These are phyloP conservation scores for Acleris laterana DNA, from an alignment of 2,888 invertebrate genomes.

Conservation along the genomic window DNA sequence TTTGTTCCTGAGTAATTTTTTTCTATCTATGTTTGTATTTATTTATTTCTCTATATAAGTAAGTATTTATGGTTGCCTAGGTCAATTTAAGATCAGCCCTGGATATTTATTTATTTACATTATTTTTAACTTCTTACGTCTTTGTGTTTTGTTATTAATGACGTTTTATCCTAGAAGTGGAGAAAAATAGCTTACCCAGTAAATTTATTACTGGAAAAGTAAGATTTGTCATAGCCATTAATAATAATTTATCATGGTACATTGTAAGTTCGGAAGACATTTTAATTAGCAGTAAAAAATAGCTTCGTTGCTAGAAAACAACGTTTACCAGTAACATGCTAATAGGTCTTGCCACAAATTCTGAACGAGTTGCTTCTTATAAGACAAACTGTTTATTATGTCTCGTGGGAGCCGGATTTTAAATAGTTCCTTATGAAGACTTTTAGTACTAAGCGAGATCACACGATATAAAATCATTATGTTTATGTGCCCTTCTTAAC, in stretches of 20 bases:
- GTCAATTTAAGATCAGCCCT: too few species aligned
- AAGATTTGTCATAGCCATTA: neutral
- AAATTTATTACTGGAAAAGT: neutral
- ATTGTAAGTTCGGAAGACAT: neutral
- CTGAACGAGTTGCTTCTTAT: neutral
- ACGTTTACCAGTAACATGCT: neutral
- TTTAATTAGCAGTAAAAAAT: neutral
- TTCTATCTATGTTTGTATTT: too few species aligned
- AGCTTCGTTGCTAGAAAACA: neutral
- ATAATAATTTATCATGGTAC: neutral
- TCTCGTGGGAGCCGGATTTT: slow-evolving; percentile 28
- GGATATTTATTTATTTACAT: too few species aligned
- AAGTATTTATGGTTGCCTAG: too few species aligned
- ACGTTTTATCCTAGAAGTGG: too few species aligned
- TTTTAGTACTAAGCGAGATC: slow-evolving; percentile 43
- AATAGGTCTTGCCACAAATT: neutral
- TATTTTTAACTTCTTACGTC: too few species aligned
- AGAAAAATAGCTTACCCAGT: neutral
- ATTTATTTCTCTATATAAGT: too few species aligned
- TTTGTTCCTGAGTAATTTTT: too few species aligned
- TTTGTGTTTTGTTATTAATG: too few species aligned
- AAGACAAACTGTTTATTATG: slow-evolving; percentile 17
- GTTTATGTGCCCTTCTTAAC: slow-evolving; percentile 55
- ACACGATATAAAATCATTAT: slow-evolving; percentile 54
- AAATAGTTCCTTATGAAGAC: slow-evolving; percentile 16